Evolutionary conservation across 2,113 vertebrate genomes (phyloP).

Genomic region (Triplophysa tibetana): DNA sequence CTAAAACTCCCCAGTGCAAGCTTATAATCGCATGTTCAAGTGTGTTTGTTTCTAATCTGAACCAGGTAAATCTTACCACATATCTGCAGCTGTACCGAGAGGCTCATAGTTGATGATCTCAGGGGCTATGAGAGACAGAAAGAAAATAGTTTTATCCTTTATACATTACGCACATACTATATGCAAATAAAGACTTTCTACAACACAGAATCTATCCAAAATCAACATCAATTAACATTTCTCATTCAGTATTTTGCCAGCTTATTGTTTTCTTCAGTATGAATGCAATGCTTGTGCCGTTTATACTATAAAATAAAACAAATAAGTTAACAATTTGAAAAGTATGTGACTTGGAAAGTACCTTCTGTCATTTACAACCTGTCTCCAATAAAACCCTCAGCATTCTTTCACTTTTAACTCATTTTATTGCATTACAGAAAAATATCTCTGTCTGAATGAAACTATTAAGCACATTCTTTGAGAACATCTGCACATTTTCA

Average conservation of each 20-base stretch:
- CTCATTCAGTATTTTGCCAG: too few species aligned
- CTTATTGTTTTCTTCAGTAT: too few species aligned
- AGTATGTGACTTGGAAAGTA: too few species aligned
- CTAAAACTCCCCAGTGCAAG: background rate
- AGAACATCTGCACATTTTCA: background rate
- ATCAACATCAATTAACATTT: too few species aligned
- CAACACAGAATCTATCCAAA: too few species aligned
- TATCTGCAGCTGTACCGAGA: constrained; percentile 72
- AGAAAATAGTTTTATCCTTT: background rate
- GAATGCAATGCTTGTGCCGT: too few species aligned
- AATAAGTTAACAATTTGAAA: too few species aligned
- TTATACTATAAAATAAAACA: too few species aligned
- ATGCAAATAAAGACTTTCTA: too few species aligned
- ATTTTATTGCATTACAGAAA: background rate
- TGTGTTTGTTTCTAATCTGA: constrained; percentile 9
- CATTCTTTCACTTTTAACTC: background rate
- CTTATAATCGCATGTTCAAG: background rate
- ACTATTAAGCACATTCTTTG: constrained; percentile 1
- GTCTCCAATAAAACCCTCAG: background rate
- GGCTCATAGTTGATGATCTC: constrained; percentile 78
- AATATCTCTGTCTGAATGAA: background rate
- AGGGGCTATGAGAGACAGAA: constrained; percentile 60
- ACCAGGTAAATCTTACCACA: constrained; percentile 73
- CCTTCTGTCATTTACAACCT: too few species aligned
- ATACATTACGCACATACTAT: too few species aligned